A percentile compares a stretch with the other conserved stretches of the same genome.
Conservation (phyloP, 2,113 vertebrate species). For the Hippocampus zosterae region DNA sequence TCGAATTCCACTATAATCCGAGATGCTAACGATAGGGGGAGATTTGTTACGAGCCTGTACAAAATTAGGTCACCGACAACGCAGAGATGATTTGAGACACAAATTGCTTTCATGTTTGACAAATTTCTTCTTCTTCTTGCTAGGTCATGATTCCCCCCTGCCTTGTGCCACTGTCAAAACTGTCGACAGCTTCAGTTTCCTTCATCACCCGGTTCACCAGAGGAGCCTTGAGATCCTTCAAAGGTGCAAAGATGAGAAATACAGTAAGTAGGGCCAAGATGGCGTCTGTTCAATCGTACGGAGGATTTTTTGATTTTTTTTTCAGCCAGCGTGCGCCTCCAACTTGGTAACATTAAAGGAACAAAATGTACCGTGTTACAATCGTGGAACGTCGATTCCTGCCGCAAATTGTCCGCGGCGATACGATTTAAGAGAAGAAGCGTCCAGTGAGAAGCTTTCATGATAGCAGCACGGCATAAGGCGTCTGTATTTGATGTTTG, state of each 20-base stretch:
- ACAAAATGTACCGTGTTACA: no score
- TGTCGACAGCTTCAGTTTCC: slow-evolving; percentile 98
- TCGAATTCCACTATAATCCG: no score
- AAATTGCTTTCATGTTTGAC: no score
- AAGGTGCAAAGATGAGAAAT: slow-evolving; percentile 99
- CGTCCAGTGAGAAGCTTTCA: slow-evolving; percentile 13
- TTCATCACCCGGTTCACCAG: slow-evolving; percentile 99
- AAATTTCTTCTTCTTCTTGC: slow-evolving; percentile 5
- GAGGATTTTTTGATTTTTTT: neutral
- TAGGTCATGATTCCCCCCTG: slow-evolving; percentile 87
- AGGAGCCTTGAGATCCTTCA: slow-evolving; percentile 99
- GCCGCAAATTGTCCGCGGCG: neutral
- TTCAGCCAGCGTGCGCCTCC: neutral
- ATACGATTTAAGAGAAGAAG: neutral
- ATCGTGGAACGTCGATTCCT: neutral
- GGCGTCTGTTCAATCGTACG: neutral
- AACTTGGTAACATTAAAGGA: neutral
- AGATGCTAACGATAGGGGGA: no score
- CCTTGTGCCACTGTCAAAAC: slow-evolving; percentile 85
- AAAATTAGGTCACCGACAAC: no score
- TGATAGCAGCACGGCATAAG: slow-evolving; percentile 18
- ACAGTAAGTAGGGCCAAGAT: slow-evolving; percentile 84
- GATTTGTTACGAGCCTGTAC: no score
- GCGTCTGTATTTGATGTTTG: no score
- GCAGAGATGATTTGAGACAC: no score